These are phyloP conservation scores for Eulemur mongoz DNA, from an alignment of 2,797 vertebrate species.

Conservation along the genomic window DNA sequence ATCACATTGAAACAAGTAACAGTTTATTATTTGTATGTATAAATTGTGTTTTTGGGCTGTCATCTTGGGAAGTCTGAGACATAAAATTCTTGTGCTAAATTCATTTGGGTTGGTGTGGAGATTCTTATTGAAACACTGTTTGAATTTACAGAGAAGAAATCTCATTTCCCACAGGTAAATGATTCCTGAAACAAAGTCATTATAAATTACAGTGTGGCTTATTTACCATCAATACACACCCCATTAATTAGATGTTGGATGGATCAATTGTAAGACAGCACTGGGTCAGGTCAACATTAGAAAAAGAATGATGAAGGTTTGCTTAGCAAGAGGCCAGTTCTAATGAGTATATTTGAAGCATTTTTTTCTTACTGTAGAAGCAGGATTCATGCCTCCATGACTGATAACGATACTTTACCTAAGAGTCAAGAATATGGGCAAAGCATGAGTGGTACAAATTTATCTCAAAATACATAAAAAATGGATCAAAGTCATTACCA, in stretches of 20 bases:
- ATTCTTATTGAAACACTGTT: background rate
- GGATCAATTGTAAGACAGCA: background rate
- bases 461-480: background rate
- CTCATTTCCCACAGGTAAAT: conserved; percentile 46
- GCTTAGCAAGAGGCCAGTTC: background rate
- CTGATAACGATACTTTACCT: background rate
- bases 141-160: conserved; percentile 17
- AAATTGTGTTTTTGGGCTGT: conserved; percentile 27
- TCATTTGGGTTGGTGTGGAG: conserved; percentile 21
- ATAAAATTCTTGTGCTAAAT: conserved; percentile 38
- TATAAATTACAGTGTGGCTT: conserved; percentile 47
- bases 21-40: conserved; percentile 8
- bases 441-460: background rate
- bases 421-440: background rate
- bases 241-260: conserved; percentile 13
- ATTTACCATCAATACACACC: conserved; percentile 14
- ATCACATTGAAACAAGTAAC: conserved; percentile 50
- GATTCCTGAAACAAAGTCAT: conserved; percentile 49
- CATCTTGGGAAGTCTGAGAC: background rate
- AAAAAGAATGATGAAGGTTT: conserved; percentile 15
- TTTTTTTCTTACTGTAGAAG: background rate
- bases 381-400: background rate
- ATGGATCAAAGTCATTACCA: background rate
- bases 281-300: background rate
- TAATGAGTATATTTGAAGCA: conserved; percentile 41